Conservation (phyloP, 2,888 invertebrate genomes). For the Eucriotettix oculatus region DNA sequence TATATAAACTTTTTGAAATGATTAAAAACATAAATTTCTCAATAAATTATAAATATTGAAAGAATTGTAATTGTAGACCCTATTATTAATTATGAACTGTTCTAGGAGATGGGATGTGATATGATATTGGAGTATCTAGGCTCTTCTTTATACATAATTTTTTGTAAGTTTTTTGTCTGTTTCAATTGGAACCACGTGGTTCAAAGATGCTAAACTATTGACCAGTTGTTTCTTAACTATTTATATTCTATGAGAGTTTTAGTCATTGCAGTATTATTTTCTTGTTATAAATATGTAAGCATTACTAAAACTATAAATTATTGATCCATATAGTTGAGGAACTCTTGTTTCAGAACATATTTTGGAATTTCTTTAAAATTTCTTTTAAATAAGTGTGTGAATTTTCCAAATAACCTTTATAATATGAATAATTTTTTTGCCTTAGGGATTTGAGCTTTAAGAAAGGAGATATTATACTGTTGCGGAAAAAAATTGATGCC, state of each 20-base stretch:
- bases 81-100: too few species aligned
- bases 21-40: too few species aligned
- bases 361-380: neutral
- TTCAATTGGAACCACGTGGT: too few species aligned
- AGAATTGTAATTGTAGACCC: too few species aligned
- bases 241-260: neutral
- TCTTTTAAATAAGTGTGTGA: neutral
- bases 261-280: too few species aligned
- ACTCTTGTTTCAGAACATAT: neutral
- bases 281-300: neutral
- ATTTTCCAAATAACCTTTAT: conserved; percentile 3
- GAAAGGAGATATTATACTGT: conserved; percentile 64
- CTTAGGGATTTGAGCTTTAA: conserved; percentile 68
- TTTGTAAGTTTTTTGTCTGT: too few species aligned
- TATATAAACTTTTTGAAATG: too few species aligned
- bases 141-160: too few species aligned
- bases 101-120: too few species aligned
- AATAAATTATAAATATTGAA: too few species aligned
- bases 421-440: conserved; percentile 16
- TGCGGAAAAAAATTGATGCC: conserved; percentile 63
- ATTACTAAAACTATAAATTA: too few species aligned
- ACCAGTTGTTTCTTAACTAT: neutral
- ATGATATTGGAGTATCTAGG: too few species aligned
- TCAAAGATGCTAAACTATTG: neutral
- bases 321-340: neutral